These are phyloP conservation scores for Arion vulgaris DNA, from an alignment of 1,140 invertebrate genomes.

Conservation along the genomic window DNA sequence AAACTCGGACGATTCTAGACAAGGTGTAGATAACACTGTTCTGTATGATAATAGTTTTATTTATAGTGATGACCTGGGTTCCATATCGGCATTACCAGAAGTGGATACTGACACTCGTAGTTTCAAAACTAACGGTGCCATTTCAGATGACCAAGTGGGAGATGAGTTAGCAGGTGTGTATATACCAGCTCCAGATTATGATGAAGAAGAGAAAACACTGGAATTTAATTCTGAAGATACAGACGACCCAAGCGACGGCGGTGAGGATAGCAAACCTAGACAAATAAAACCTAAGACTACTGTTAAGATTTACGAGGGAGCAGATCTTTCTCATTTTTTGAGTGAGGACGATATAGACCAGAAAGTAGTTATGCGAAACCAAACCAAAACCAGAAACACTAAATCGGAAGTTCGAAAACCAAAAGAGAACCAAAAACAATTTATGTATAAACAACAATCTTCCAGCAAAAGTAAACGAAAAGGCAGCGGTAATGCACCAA, in stretches of 20 bases:
- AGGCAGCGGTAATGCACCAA: background rate
- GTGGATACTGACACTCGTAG: background rate
- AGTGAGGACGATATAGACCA: conserved; percentile 28
- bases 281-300: background rate
- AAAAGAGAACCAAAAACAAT: conserved; percentile 31
- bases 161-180: conserved; percentile 21
- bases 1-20: background rate
- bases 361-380: background rate
- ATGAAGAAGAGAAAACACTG: conserved; percentile 46
- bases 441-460: conserved; percentile 11
- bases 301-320: conserved; percentile 42
- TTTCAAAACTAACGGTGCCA: background rate
- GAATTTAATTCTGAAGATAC: conserved; percentile 40
- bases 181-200: conserved; percentile 48
- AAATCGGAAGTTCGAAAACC: conserved; percentile 25
- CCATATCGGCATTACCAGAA: background rate
- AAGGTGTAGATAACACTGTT: background rate
- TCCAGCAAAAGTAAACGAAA: conserved; percentile 20
- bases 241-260: background rate
- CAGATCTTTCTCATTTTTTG: conserved; percentile 44
- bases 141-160: background rate
- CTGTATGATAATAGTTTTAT: background rate
- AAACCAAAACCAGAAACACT: conserved; percentile 11
- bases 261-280: conserved; percentile 1
- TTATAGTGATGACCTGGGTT: background rate